Evolutionary conservation across 2,113 vertebrate species (phyloP), one percentile per base, ranked within the genome.

Genomic region (Pluvianellus socialis): DNA sequence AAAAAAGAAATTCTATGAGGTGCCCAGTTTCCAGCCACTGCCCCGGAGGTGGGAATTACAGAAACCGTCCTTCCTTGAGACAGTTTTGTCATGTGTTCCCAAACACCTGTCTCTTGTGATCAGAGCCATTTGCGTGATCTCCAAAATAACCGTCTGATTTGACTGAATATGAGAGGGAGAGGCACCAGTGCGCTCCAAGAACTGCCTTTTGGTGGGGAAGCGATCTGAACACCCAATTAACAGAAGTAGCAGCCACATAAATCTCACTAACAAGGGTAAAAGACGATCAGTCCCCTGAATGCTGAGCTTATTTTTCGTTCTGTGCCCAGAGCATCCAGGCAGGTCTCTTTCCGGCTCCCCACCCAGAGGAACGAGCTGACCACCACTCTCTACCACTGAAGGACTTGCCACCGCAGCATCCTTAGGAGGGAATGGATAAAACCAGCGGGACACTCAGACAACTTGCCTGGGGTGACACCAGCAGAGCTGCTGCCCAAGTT

Each of bases 381-480:
- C 40, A 61, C 17, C 2, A 7, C 58, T 13, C 52, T 13, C 15
- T 10, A 23, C 20, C 21, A 30, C 40, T 2, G 12, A 40, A 19
- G 27, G 21, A 56, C n/a, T 62, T 44, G 24, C 10, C 44, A 38
- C 30, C 56, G 14, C 68, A 85, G 16, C 47, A n/a, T n/a, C 40
- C 38, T 76, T n/a, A 35, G 2, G 2, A 91, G 33, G 35, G 65
- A 52, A 84, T 0, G 4, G 40, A n/a, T 23, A 47, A 44, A 52
- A 68, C 7, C 26, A 27, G 10, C 40, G 5, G 12, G 89, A 84
- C 16, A 8, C 28, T 38, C 33, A 22, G 32, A 40, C 27, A 61
- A 22, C 42, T 58, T 44, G 8, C 35, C 12, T 0, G 0, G 6
- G 16, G 21, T 18, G 23, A 81, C 30, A 20, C 4, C 4, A 3